Percentiles rank a stretch among this genome's conserved stretches.
Conservation (phyloP, 2,797 vertebrate species). For the Knipowitschia caucasica region DNA sequence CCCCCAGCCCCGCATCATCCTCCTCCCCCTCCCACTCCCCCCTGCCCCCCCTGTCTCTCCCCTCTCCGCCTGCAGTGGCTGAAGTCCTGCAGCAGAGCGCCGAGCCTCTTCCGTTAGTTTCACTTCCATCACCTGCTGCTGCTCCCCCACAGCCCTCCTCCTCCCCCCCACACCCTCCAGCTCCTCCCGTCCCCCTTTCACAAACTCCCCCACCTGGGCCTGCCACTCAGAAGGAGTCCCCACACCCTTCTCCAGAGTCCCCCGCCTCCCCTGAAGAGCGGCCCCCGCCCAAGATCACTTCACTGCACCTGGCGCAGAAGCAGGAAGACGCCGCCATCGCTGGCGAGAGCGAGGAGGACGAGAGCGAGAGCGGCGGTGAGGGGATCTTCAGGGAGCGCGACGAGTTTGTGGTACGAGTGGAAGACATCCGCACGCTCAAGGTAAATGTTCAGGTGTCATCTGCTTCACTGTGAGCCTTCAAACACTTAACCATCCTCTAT, state of each 20-base stretch:
- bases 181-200: slow-evolving; percentile 37
- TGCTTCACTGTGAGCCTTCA: background rate
- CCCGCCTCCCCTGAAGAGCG: slow-evolving; percentile 81
- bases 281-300: slow-evolving; percentile 76
- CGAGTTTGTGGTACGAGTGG: slow-evolving; percentile 90
- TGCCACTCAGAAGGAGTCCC: slow-evolving; percentile 58
- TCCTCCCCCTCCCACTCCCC: slow-evolving; percentile 73
- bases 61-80: slow-evolving; percentile 60
- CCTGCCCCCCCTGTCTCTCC: slow-evolving; percentile 68
- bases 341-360: slow-evolving; percentile 90
- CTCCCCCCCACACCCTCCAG: slow-evolving; percentile 68
- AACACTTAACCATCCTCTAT: slow-evolving; percentile 6
- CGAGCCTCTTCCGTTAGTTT: slow-evolving; percentile 45
- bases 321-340: slow-evolving; percentile 87
- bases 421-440: slow-evolving; percentile 89
- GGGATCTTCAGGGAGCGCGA: slow-evolving; percentile 93
- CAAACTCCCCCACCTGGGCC: slow-evolving; percentile 52
- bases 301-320: slow-evolving; percentile 89
- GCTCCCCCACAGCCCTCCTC: slow-evolving; percentile 31
- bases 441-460: slow-evolving; percentile 53
- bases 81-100: slow-evolving; percentile 58
- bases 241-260: slow-evolving; percentile 72
- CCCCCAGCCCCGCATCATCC: slow-evolving; percentile 59
- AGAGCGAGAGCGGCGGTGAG: slow-evolving; percentile 88
- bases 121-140: slow-evolving; percentile 53